Percentiles rank a stretch among this genome's conserved stretches.
phyloP scores from a whole-genome alignment of 2,797 vertebrate species.

The Merluccius polli region DNA sequence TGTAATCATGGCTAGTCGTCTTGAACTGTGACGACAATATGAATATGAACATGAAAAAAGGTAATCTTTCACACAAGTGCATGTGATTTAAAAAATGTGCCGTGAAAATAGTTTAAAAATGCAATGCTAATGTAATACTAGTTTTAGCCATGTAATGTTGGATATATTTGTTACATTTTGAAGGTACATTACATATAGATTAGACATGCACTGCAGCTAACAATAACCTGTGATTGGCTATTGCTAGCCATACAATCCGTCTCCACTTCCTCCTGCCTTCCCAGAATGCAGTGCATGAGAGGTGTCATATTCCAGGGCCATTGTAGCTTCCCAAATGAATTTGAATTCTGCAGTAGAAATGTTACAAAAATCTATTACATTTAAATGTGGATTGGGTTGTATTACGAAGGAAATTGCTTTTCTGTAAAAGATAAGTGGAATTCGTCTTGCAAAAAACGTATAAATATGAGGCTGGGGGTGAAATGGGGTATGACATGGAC shows the following conservation, averaged over 20 bases:
- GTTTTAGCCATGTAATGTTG: constrained; percentile 31
- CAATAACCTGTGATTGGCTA: constrained; percentile 44
- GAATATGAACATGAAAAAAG: too few species aligned
- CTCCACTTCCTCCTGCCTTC: constrained; percentile 50
- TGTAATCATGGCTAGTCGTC: too few species aligned
- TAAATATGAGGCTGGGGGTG: constrained; percentile 11
- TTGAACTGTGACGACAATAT: too few species aligned
- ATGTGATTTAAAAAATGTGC: too few species aligned
- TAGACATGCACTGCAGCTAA: constrained; percentile 36
- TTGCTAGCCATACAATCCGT: constrained; percentile 57
- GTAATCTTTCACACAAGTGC: too few species aligned
- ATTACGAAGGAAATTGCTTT: constrained; percentile 35
- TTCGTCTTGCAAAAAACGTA: not conserved
- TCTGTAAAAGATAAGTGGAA: constrained; percentile 22
- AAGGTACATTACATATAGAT: constrained; percentile 25
- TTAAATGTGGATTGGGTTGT: constrained; percentile 36
- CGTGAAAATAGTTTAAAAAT: too few species aligned
- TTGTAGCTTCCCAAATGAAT: constrained; percentile 46
- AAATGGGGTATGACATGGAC: not conserved
- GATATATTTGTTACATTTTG: constrained; percentile 29
- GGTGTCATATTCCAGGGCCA: constrained; percentile 40
- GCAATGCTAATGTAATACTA: too few species aligned
- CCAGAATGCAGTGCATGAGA: constrained; percentile 39
- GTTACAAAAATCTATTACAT: constrained; percentile 56
- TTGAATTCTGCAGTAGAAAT: constrained; percentile 46